Evolutionary conservation across 2,888 invertebrate genomes (phyloP), one percentile per base, ranked within the genome.

Genomic region (Diplazon laetatorius): DNA sequence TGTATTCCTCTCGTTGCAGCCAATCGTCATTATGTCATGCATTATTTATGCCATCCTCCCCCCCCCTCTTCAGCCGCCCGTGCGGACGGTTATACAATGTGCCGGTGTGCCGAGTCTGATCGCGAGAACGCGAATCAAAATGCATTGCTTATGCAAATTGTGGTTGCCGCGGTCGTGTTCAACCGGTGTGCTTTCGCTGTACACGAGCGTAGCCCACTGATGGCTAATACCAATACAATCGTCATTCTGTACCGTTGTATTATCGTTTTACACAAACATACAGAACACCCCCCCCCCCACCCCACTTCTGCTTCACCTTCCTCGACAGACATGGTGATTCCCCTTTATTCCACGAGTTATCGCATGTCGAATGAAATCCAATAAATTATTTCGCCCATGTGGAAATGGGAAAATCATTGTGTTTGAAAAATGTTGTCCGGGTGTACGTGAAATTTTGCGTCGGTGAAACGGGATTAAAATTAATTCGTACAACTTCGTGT

Each of bases 81-180:
- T n/a, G 83, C 78, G 80, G 82, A 78, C 78, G 77, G 81, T 30
- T 30, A 30, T 79, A 80, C 86, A 85, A 85, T 86, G 84, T 86
- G 6, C 30, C 30, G 30, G n/a, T n/a, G n/a, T 83, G 42, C 37
- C 30, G 35, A 52, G 60, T n/a, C 75, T 57, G 74, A 69, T 78
- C 75, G 72, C 59, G 68, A 52, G 42, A 78, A 63, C 83, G 84
- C 88, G 87, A 90, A 90, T 90, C 89, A 90, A 90, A 90, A 89
- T 90, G 89, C 89, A 90, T 90, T 89, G 90, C 89, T 89, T 90
- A 90, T 90, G 90, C 88, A 90, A 90, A 90, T 90, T 42, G 52
- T 68, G 20, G 20, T 48, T 48, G 16, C 50, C 50, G 68, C 37
- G 62, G 39, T 48, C 42, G 52, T 60, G 60, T 71, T 71, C 37